A percentile compares a stretch with the other conserved stretches of the same genome.
Conservation (phyloP, 2,888 invertebrate genomes). For the Elysia crispata region DNA sequence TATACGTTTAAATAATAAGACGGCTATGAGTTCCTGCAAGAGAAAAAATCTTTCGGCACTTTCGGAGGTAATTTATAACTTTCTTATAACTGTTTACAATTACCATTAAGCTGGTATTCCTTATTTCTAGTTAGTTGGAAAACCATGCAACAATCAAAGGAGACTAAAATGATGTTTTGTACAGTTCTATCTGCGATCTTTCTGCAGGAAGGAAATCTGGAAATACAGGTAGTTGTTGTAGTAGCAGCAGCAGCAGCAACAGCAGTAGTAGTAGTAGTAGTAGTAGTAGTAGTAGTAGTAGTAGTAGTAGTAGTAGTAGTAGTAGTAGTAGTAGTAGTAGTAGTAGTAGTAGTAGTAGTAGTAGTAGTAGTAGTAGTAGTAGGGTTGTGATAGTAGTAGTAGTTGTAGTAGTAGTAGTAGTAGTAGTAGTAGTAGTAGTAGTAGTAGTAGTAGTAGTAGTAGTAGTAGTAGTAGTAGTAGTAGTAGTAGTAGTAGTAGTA, state of each 20-base stretch:
- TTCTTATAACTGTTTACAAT: too few species aligned
- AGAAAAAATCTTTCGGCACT: too few species aligned
- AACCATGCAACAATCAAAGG: too few species aligned
- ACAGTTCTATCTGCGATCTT: too few species aligned
- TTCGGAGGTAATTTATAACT: too few species aligned
- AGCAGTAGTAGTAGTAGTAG: slow-evolving; percentile 16
- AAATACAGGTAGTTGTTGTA: neutral
- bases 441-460: slow-evolving; percentile 34
- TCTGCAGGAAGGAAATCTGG: neutral
- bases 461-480: slow-evolving; percentile 27
- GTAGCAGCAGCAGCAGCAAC: neutral
- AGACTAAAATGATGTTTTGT: too few species aligned
- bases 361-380: too few species aligned
- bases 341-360: slow-evolving; percentile 43
- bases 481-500: slow-evolving; percentile 32
- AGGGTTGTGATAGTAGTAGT: too few species aligned
- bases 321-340: slow-evolving; percentile 31
- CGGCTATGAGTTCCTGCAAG: too few species aligned
- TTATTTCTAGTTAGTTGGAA: too few species aligned
- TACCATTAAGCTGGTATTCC: too few species aligned
- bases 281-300: slow-evolving; percentile 27
- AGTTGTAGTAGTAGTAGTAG: slow-evolving; percentile 36
- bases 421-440: slow-evolving; percentile 37
- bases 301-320: slow-evolving; percentile 40
- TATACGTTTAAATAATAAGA: too few species aligned